Base-by-base conservation (phyloP, 2,113 vertebrate species). In the Blennius ocellaris region DNA sequence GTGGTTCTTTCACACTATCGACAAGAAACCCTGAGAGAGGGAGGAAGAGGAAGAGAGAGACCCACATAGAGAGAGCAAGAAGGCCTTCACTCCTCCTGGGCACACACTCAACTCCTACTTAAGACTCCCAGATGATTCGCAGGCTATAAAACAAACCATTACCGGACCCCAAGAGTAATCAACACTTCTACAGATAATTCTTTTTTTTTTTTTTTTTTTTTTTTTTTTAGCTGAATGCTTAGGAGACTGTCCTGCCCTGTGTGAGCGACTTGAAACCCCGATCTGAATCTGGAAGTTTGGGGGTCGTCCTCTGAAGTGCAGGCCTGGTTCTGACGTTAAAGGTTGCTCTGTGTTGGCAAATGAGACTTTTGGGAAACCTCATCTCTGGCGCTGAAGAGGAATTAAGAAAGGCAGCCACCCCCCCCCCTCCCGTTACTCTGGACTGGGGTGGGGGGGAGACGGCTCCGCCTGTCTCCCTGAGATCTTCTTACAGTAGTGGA, bases 1-100 rank as follows among this genome's bases (percentile, higher is more conserved):
- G 88, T 99, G 97, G 97, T 97, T 99, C 89, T 98, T 99, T 93
- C 96, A 93, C 90, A 94, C 94, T 0, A 93, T 98, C 5, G 97
- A 99, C 90, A 99, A 99, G 85, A 99, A 97, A 79, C 93, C 92
- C 69, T 94, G 88, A 94, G 43, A 62, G 17, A 68, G n/a, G 12
- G 77, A 88, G 11, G 49, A 11, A 44, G 38, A 21, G n/a, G 12
- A 75, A 88, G 11, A 51, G 12, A 44, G 38, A 21, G 12, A 40
- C n/a, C 14, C 16, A 37, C 30, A 14, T 53, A 57, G 41, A 21
- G 36, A 63, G 53, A 53, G 15, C 7, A 39, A 50, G 91, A 93
- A 36, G 70, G 67, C 66, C 76, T 68, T 76, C 53, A 69, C 62
- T 78, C 68, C 85, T 76, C 53, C 76, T 17, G 49, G 71, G 56